Conservation (phyloP, 2,113 vertebrate genomes). For the Chaetodon trifascialis region DNA sequence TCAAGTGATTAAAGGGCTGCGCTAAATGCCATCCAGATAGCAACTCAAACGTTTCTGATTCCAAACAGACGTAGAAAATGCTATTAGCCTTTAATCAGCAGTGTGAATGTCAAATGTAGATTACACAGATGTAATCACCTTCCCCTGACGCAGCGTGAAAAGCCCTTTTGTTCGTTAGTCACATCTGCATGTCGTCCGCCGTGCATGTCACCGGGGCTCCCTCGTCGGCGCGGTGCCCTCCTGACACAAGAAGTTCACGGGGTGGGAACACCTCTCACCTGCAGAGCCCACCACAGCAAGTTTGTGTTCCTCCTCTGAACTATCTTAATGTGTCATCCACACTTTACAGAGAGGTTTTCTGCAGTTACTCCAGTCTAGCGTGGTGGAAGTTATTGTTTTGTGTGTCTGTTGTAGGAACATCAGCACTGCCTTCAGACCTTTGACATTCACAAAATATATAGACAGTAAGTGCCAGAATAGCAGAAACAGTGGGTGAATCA, state of each 20-base stretch:
- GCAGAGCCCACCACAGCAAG: too few relatives aligned
- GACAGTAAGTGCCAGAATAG: slow-evolving; percentile 37
- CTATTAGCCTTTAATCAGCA: slow-evolving; percentile 71
- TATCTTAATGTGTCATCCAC: not conserved
- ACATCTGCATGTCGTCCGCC: slow-evolving; percentile 49
- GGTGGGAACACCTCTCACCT: slow-evolving; percentile 35
- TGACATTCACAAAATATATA: slow-evolving; percentile 63
- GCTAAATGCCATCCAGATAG: slow-evolving; percentile 80
- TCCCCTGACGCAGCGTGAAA: slow-evolving; percentile 47
- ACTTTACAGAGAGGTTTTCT: not conserved
- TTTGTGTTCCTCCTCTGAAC: slow-evolving; percentile 3
- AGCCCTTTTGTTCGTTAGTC: slow-evolving; percentile 59
- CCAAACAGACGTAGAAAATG: slow-evolving; percentile 69
- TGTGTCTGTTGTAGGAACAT: slow-evolving; percentile 20
- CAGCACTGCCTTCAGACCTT: slow-evolving; percentile 35
- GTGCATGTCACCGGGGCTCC: slow-evolving; percentile 28
- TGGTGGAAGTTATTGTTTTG: slow-evolving; percentile 21
- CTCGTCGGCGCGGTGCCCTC: slow-evolving; percentile 11
- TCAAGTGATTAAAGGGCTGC: slow-evolving; percentile 65
- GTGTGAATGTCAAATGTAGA: slow-evolving; percentile 82
- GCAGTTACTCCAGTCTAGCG: not conserved
- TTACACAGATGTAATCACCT: slow-evolving; percentile 73
- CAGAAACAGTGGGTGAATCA: slow-evolving; percentile 49
- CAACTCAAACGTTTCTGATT: slow-evolving; percentile 58
- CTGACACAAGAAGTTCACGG: slow-evolving; percentile 33